Conservation (phyloP, 2,888 invertebrate species). For the Strigamia transsilvanica region DNA sequence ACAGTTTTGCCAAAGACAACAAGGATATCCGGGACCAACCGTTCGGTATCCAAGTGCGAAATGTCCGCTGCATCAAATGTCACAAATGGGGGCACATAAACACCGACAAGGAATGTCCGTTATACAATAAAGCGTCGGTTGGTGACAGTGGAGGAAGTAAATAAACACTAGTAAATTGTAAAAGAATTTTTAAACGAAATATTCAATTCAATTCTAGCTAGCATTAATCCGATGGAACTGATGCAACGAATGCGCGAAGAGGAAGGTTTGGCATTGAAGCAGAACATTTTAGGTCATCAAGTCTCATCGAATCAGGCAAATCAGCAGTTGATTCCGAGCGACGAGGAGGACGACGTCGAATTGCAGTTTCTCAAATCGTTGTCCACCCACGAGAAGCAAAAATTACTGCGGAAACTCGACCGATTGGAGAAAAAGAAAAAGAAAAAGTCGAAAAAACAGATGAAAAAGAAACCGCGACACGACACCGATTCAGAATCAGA, state of each 20-base stretch:
- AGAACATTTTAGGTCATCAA: conserved; percentile 68
- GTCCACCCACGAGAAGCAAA: conserved; percentile 87
- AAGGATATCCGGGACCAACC: conserved; percentile 98
- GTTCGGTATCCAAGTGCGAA: conserved; percentile 95
- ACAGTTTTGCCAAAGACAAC: conserved; percentile 93
- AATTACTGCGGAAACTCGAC: conserved; percentile 69
- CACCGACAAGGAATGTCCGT: conserved; percentile 83
- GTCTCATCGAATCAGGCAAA: conserved; percentile 64
- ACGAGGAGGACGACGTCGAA: conserved; percentile 70
- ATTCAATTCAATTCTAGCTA: conserved; percentile 55
- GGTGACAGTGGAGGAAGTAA: conserved; percentile 49
- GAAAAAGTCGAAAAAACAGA: not conserved
- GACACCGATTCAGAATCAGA: not conserved
- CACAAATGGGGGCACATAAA: conserved; percentile 99
- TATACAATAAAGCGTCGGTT: conserved; percentile 68
- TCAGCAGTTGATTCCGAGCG: conserved; percentile 57
- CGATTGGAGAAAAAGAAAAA: conserved; percentile 58
- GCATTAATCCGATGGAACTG: conserved; percentile 75
- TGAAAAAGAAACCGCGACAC: not conserved
- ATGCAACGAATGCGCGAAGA: conserved; percentile 92
- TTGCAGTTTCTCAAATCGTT: conserved; percentile 79
- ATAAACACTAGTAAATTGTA: not conserved
- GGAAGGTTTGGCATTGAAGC: conserved; percentile 83
- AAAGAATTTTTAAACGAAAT: not conserved
- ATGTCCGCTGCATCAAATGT: conserved; percentile 98